Percentiles rank a stretch among this genome's conserved stretches.
phyloP scores from a whole-genome alignment of 2,888 invertebrate genomes.

The Lycia hirtaria region DNA sequence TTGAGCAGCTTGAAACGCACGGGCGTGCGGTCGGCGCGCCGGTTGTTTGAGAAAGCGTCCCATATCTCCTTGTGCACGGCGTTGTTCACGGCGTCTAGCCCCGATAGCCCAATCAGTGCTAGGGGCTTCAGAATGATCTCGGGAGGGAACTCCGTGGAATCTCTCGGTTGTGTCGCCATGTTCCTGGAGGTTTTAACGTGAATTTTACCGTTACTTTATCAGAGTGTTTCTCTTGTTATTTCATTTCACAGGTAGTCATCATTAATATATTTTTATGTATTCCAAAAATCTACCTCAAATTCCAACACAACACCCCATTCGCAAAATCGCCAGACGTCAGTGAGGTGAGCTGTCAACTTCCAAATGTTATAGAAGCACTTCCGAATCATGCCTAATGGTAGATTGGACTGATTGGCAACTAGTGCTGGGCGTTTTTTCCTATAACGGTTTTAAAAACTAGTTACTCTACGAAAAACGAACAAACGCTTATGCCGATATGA shows the following conservation, averaged over 20 bases:
- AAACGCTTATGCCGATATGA: too few relatives aligned
- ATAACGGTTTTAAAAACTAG: too few relatives aligned
- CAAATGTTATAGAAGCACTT: constrained; percentile 10
- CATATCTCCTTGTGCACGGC: constrained; percentile 95
- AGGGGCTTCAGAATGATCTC: constrained; percentile 94
- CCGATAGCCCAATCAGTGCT: constrained; percentile 94
- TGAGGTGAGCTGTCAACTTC: constrained; percentile 42
- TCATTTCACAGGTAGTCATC: constrained; percentile 47
- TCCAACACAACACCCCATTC: constrained; percentile 64
- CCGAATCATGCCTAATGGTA: too few relatives aligned
- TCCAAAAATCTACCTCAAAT: neutral
- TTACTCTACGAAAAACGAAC: too few relatives aligned
- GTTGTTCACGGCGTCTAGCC: constrained; percentile 94
- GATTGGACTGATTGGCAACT: too few relatives aligned
- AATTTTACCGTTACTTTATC: constrained; percentile 4
- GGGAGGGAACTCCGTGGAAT: constrained; percentile 90
- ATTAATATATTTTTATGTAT: neutral
- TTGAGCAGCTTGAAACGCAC: constrained; percentile 93
- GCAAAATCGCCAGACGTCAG: constrained; percentile 53
- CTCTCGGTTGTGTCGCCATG: constrained; percentile 85
- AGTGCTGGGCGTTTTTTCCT: too few relatives aligned
- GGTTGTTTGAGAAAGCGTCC: constrained; percentile 95
- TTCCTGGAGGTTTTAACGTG: constrained; percentile 29
- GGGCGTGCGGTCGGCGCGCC: constrained; percentile 92
- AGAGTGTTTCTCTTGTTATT: constrained; percentile 32